Percentiles rank a stretch among this genome's conserved stretches.
Evolutionary conservation across 2,113 vertebrate species (phyloP).

Genomic region (Plecotus auritus): DNA sequence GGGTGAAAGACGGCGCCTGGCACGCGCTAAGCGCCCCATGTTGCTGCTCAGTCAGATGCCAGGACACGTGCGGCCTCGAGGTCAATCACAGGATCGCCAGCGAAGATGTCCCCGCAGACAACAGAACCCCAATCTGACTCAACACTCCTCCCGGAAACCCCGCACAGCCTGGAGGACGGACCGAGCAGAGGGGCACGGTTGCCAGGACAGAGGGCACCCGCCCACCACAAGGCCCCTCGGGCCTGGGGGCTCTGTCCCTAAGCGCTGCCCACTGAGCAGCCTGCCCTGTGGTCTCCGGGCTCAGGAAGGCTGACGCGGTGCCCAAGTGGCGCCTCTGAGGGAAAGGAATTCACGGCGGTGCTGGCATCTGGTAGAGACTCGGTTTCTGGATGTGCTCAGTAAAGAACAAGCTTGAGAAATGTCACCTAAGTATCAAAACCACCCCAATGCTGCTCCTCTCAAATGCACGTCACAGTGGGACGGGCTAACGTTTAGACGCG

Average conservation of each 20-base stretch:
- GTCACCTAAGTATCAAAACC: accelerated
- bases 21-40: accelerated
- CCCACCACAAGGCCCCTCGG: accelerated
- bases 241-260: accelerated
- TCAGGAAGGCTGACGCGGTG: accelerated
- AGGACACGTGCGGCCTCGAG: accelerated
- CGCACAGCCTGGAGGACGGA: accelerated
- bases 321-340: background rate
- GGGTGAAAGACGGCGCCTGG: background rate
- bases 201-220: accelerated
- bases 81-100: background rate
- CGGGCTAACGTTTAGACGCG: background rate
- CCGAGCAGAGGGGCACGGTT: accelerated
- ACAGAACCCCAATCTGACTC: background rate
- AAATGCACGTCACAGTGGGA: background rate
- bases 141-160: accelerated
- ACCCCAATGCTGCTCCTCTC: background rate
- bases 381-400: background rate
- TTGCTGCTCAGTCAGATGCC: too few species aligned
- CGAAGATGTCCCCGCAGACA: accelerated
- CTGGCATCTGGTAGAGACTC: background rate
- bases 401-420: background rate
- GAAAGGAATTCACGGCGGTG: background rate
- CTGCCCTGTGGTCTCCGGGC: accelerated
- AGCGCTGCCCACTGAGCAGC: accelerated